Base-by-base conservation (phyloP, 2,888 invertebrate genomes). In the Scotopteryx bipunctaria region DNA sequence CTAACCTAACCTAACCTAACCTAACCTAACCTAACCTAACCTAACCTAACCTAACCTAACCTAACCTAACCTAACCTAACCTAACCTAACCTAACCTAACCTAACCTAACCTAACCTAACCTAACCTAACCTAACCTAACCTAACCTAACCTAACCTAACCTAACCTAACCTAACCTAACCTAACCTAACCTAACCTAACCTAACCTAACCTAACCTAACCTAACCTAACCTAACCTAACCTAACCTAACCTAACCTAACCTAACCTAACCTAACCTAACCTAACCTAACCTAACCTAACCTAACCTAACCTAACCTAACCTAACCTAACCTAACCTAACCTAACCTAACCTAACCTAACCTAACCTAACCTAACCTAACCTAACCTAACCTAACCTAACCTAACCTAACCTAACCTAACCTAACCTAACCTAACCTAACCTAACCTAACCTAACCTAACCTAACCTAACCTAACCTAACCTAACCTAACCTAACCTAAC, bases 121-220 rank as follows among this genome's bases (percentile, higher is more conserved):
- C 57, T 51, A 51, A 51, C 59, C 56, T 50, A 59, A 55, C 59
- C 63, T 57, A 59, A 59, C 59, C 63, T 59, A 59, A 59, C 62
- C 62, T 59, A 59, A 59, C 59, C 59, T 59, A 59, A 59, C 57
- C 59, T 57, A 55, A 51, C 55, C 55, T 59, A 53, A 50, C 57
- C 55, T 57, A 58, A 55, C 54, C 58, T 58, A 57, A 57, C 58
- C 58, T 58, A 58, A 57, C 59, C 58, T 60, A 58, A 57, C 64
- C 61, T 60, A 60, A 60, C 61, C 61, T 60, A 62, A 61, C 62
- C 59, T 59, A 62, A 60, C 64, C 61, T 64, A 58, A 59, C 59
- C 63, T 59, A 59, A 59, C 61, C 57, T 58, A 60, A 59, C 61
- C 59, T 57, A 58, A 61, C 58, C 58, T 55, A 59, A 59, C 62